Conservation (phyloP, 1,140 invertebrate species). For the Cydia fagiglandana region DNA sequence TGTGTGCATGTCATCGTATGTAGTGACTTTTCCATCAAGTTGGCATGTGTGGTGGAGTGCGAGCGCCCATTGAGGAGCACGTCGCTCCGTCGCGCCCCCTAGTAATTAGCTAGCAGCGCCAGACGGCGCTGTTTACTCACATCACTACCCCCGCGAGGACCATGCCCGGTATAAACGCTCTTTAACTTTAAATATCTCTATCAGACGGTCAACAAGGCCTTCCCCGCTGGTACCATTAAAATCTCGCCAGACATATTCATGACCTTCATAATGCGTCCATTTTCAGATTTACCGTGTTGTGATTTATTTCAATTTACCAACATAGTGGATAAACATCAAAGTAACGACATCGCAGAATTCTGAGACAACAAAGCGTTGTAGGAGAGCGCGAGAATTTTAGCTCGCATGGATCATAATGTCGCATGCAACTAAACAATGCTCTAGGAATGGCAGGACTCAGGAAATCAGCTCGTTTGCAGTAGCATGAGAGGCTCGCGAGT, state of each 20-base stretch:
- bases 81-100: slow-evolving; percentile 29
- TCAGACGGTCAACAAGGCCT: slow-evolving; percentile 9
- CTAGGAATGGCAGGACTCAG: slow-evolving; percentile 65
- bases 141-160: slow-evolving; percentile 29
- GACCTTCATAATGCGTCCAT: background rate
- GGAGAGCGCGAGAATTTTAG: background rate
- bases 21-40: slow-evolving; percentile 32
- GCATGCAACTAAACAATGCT: slow-evolving; percentile 48
- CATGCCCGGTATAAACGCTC: slow-evolving; percentile 32
- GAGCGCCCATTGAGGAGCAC: slow-evolving; percentile 32
- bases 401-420: slow-evolving; percentile 9
- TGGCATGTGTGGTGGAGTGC: slow-evolving; percentile 25
- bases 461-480: slow-evolving; percentile 63
- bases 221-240: slow-evolving; percentile 2
- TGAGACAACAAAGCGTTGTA: slow-evolving; percentile 16
- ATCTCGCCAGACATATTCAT: background rate
- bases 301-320: slow-evolving; percentile 17
- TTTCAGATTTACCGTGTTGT: background rate
- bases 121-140: slow-evolving; percentile 35
- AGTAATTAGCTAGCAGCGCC: slow-evolving; percentile 34
- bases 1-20: slow-evolving; percentile 25
- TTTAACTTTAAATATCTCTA: slow-evolving; percentile 32
- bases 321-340: background rate
- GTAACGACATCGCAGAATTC: slow-evolving; percentile 10
- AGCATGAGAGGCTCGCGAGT: slow-evolving; percentile 59